Evolutionary conservation across 2,113 vertebrate genomes (phyloP), one percentile per base, ranked within the genome.

Genomic region (Anas platyrhynchos): DNA sequence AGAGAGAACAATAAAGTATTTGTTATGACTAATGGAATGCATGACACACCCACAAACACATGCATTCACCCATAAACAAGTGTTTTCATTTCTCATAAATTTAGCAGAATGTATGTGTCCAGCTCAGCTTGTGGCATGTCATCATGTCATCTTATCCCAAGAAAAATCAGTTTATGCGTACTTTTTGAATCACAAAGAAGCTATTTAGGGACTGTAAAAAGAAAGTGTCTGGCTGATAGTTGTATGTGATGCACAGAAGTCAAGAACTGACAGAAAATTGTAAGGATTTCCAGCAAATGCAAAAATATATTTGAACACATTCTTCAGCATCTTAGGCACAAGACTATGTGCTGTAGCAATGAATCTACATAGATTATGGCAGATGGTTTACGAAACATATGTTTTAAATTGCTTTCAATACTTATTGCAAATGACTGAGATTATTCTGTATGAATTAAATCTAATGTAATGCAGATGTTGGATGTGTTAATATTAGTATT

Each of bases 341-440:
- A 76, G 38, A 20, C 34, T 87, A 62, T 86, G 50, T 67, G 16
- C 62, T 89, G 29, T 59, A 71, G 52, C n/a, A 67, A 56, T 34
- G 58, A 73, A 79, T 31, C 32, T 73, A 43, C 78, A 69, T 32
- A 65, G 58, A 85, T 46, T 91, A 85, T 69, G 58, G 78, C 48
- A 87, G 54, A 75, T 7, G 78, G 22, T 83, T 96, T 91, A 79
- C 71, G 52, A 89, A 44, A 87, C 81, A 89, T 82, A 68, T 93
- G 87, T 94, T 96, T 95, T 76, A 91, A 94, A 96, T 94, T 93
- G 52, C 11, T 87, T 93, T 91, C 84, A 93, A 65, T 93, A 56
- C 58, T 94, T 95, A 78, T 63, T 91, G 84, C 82, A 94, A 95
- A 91, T 93, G 13, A 89, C 69, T 68, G 56, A 48, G 84, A 91